Conservation (phyloP, 2,113 vertebrate species). For the Tachysurus vachellii region DNA sequence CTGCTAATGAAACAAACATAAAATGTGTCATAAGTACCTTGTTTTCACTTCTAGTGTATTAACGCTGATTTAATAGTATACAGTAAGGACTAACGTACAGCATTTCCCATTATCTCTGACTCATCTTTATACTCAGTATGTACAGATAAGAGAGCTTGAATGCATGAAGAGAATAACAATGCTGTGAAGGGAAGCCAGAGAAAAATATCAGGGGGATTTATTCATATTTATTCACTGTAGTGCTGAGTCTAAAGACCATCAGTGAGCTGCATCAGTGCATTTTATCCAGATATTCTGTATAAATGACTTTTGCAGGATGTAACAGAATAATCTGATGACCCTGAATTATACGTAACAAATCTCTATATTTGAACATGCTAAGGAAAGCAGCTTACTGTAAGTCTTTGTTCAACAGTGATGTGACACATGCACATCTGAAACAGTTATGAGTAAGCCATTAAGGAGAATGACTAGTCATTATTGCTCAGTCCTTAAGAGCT, state of each 20-base stretch:
- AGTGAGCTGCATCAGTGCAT: not conserved
- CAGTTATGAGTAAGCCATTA: not conserved
- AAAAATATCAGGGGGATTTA: conserved; percentile 13
- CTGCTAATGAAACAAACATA: not conserved
- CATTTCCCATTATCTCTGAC: conserved; percentile 4
- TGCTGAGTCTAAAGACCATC: not conserved
- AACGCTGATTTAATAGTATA: not conserved
- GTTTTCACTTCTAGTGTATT: not conserved
- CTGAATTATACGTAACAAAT: not conserved
- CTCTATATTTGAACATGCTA: not conserved
- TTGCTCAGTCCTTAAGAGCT: not conserved
- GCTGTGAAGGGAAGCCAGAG: not conserved
- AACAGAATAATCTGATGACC: not conserved
- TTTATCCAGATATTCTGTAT: not conserved
- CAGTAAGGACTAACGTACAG: not conserved
- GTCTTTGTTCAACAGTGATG: not conserved
- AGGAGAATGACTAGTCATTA: not conserved
- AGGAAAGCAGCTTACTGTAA: not conserved
- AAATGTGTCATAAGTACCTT: not conserved
- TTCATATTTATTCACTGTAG: not conserved
- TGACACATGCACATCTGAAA: not conserved
- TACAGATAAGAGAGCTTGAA: not conserved
- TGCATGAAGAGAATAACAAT: not conserved
- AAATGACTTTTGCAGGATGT: conserved; percentile 1
- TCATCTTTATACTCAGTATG: conserved; percentile 7